These are phyloP conservation scores for Pectinophora gossypiella DNA, from an alignment of 1,140 invertebrate species.

Conservation along the genomic window DNA sequence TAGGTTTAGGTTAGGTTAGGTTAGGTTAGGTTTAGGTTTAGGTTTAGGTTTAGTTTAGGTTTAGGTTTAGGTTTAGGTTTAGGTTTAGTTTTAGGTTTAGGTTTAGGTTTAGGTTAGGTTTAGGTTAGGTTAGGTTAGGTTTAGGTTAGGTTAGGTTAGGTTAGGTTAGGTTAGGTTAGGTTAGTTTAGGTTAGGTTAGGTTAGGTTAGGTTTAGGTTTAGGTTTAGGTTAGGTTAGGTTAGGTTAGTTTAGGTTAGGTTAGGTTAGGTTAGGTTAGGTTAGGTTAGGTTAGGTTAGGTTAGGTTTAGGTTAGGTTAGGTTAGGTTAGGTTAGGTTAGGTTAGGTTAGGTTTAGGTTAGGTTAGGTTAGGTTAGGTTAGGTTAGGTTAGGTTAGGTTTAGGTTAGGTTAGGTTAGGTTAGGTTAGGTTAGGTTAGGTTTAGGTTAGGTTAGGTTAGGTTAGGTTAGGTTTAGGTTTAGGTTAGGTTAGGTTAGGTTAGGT, in stretches of 20 bases:
- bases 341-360: constrained; percentile 33
- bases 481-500: constrained; percentile 59
- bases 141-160: constrained; percentile 12
- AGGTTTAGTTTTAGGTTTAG: background rate
- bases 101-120: background rate
- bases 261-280: constrained; percentile 33
- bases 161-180: constrained; percentile 14
- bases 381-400: constrained; percentile 32
- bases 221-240: constrained; percentile 39
- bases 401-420: constrained; percentile 32
- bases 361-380: constrained; percentile 36
- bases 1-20: too few species aligned
- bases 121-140: background rate
- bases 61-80: background rate
- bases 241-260: constrained; percentile 30
- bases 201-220: constrained; percentile 28
- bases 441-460: constrained; percentile 49
- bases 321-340: constrained; percentile 32
- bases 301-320: constrained; percentile 40
- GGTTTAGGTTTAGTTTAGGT: constrained; percentile 1
- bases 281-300: constrained; percentile 32
- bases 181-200: constrained; percentile 13
- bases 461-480: constrained; percentile 61
- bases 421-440: constrained; percentile 32
- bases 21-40: constrained; percentile 2